These are phyloP conservation scores for Avahi laniger DNA, from an alignment of 2,797 vertebrate species.

Conservation along the genomic window DNA sequence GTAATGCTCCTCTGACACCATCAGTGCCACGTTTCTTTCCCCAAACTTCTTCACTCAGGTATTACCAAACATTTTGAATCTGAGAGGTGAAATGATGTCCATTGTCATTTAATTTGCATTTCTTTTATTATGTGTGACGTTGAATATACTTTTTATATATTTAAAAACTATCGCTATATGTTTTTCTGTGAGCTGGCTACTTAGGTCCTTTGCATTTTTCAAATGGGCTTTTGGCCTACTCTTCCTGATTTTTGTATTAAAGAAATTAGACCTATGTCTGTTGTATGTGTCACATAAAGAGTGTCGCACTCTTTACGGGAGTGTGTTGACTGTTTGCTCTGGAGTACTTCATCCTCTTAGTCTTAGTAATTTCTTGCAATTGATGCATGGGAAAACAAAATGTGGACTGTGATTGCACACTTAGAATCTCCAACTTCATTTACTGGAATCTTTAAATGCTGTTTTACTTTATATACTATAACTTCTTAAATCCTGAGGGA, in stretches of 20 bases:
- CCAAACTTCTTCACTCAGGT: neutral
- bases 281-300: neutral
- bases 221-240: neutral
- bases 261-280: neutral
- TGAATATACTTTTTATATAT: neutral
- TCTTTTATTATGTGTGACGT: neutral
- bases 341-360: neutral
- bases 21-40: neutral
- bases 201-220: neutral
- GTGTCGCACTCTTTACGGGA: neutral
- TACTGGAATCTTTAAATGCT: neutral
- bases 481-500: neutral
- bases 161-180: neutral
- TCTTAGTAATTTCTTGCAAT: neutral
- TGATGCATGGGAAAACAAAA: neutral
- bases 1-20: fast-evolving
- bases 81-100: neutral
- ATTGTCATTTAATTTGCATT: neutral
- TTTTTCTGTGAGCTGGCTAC: neutral
- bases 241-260: neutral
- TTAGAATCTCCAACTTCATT: neutral
- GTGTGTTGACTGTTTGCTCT: neutral
- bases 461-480: neutral
- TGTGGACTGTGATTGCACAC: fast-evolving
- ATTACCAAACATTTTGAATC: neutral